phyloP scores from a whole-genome alignment of 2,888 invertebrate species.

The Omphaloscelis lunosa region DNA sequence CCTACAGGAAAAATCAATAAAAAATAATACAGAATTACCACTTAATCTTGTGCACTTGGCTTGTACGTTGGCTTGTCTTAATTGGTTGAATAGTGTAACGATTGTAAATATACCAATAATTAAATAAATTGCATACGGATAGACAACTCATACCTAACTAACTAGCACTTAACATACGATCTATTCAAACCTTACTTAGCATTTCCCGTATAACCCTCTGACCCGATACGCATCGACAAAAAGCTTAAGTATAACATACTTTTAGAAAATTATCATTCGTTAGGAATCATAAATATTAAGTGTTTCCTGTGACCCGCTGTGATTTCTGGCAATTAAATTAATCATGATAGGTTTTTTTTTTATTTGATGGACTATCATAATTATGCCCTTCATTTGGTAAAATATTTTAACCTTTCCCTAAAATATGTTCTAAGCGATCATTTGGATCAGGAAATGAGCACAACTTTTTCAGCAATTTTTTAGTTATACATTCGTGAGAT shows the following conservation, averaged over 20 bases:
- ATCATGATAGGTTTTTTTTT: slow-evolving; percentile 33
- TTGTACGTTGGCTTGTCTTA: no score
- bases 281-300: slow-evolving; percentile 68
- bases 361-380: slow-evolving; percentile 15
- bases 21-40: neutral
- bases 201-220: slow-evolving; percentile 43
- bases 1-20: neutral
- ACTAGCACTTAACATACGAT: neutral
- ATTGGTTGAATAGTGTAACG: no score
- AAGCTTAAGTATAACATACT: slow-evolving; percentile 32
- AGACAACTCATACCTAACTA: neutral
- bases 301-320: slow-evolving; percentile 63
- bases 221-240: slow-evolving; percentile 42
- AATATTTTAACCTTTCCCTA: neutral
- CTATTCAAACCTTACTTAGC: slow-evolving; percentile 22
- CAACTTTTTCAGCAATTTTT: neutral
- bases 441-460: neutral
- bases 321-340: slow-evolving; percentile 53
- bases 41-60: no score
- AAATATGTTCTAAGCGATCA: neutral
- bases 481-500: no score
- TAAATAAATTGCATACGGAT: neutral
- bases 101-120: neutral
- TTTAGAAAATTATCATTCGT: slow-evolving; percentile 58
- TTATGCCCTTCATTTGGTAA: neutral